phyloP scores from a whole-genome alignment of 92 coral and sea anemone genomes.

The Scolanthus callimorphus region DNA sequence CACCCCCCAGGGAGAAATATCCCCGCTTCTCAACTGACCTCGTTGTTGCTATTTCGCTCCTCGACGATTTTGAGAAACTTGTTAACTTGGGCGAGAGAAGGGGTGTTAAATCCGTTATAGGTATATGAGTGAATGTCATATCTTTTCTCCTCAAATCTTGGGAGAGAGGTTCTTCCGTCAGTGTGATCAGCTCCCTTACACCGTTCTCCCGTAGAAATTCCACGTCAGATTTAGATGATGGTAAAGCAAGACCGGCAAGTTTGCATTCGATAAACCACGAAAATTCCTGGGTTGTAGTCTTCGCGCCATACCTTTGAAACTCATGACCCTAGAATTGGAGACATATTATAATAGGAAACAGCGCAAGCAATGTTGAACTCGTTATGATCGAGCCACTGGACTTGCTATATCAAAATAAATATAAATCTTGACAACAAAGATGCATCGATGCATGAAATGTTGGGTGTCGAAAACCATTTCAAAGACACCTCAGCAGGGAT shows the following conservation, averaged over 20 bases:
- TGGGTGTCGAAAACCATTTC: too few relatives aligned
- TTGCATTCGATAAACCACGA: slow-evolving; percentile 20
- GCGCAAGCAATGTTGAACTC: too few relatives aligned
- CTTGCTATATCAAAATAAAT: too few relatives aligned
- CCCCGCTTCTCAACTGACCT: too few relatives aligned
- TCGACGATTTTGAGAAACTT: slow-evolving; percentile 46
- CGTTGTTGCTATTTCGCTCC: slow-evolving; percentile 12
- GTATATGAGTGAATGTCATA: slow-evolving; percentile 43
- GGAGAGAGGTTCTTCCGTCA: slow-evolving; percentile 35
- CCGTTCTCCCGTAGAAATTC: slow-evolving; percentile 22
- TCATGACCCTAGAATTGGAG: too few relatives aligned
- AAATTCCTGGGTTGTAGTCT: slow-evolving; percentile 16
- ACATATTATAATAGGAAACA: too few relatives aligned
- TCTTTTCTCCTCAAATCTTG: slow-evolving; percentile 25
- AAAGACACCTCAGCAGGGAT: too few relatives aligned
- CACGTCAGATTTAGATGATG: slow-evolving; percentile 8
- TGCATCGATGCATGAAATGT: too few relatives aligned
- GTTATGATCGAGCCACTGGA: too few relatives aligned
- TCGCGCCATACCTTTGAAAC: too few relatives aligned
- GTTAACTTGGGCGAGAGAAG: slow-evolving; percentile 53
- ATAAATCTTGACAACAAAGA: too few relatives aligned
- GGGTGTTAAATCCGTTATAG: slow-evolving; percentile 46
- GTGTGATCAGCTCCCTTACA: slow-evolving; percentile 23
- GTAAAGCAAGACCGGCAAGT: slow-evolving; percentile 21
- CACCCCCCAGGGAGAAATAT: too few relatives aligned